Conservation (phyloP, 2,113 vertebrate genomes). For the Emydocephalus ijimae region DNA sequence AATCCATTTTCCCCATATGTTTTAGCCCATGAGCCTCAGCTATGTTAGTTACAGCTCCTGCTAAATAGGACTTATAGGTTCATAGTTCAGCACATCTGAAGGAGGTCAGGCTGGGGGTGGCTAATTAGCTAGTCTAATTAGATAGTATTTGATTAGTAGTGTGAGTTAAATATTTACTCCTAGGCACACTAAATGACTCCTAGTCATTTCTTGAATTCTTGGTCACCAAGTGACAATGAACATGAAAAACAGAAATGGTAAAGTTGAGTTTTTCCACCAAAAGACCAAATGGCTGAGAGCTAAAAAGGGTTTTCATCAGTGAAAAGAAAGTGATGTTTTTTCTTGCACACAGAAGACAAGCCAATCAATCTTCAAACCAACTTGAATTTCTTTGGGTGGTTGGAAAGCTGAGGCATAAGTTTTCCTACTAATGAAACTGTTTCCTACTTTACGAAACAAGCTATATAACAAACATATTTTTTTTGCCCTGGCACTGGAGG, state of each 20-base stretch:
- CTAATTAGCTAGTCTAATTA: background rate
- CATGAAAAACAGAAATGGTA: background rate
- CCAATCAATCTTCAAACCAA: background rate
- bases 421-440: background rate
- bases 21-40: background rate
- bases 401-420: background rate
- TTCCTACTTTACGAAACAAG: rapidly evolving
- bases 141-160: background rate
- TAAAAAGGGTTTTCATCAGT: background rate
- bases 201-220: background rate
- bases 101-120: background rate
- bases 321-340: background rate
- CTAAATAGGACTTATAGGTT: background rate
- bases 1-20: background rate
- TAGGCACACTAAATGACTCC: background rate
- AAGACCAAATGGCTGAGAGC: background rate
- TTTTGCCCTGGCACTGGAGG: background rate
- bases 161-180: background rate
- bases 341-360: background rate
- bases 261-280: background rate
- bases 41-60: background rate
- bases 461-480: background rate
- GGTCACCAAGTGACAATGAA: background rate
- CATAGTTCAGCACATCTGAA: background rate
- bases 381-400: background rate